These are phyloP conservation scores for Podarcis muralis DNA, from an alignment of 2,113 vertebrate species.

Conservation along the genomic window DNA sequence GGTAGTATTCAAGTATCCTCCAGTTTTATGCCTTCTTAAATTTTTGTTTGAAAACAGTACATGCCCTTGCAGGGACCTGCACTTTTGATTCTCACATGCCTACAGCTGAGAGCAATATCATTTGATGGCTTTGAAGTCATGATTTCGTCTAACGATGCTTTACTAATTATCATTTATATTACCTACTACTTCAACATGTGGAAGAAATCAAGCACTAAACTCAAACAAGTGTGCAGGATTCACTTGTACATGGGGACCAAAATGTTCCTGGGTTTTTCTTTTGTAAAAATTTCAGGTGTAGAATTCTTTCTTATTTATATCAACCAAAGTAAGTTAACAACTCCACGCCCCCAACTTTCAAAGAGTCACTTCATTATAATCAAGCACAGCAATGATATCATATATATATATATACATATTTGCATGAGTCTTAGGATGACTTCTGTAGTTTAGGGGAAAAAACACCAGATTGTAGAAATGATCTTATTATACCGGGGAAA, in stretches of 20 bases:
- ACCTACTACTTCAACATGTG: slow-evolving; percentile 13
- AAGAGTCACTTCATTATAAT: not conserved
- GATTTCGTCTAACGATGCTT: slow-evolving; percentile 43
- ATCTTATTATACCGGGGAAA: not conserved
- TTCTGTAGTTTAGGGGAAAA: slow-evolving; percentile 11
- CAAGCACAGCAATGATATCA: slow-evolving; percentile 44
- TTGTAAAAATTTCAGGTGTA: slow-evolving; percentile 18
- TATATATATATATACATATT: slow-evolving; percentile 19
- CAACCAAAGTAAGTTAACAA: slow-evolving; percentile 31
- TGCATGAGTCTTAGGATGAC: slow-evolving; percentile 17
- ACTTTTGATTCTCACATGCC: slow-evolving; percentile 36
- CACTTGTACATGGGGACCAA: slow-evolving; percentile 13
- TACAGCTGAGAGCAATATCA: slow-evolving; percentile 19
- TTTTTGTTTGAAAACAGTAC: slow-evolving; percentile 41
- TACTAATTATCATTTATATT: not conserved
- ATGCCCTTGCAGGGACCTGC: slow-evolving; percentile 10
- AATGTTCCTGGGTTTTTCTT: slow-evolving; percentile 29
- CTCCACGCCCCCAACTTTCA: not conserved
- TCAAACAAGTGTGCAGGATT: slow-evolving; percentile 29
- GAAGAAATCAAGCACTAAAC: slow-evolving; percentile 18
- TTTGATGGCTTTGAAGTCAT: slow-evolving; percentile 38
- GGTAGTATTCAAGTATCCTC: slow-evolving; percentile 8
- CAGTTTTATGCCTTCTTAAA: slow-evolving; percentile 1
- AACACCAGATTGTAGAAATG: not conserved
- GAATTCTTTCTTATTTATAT: slow-evolving; percentile 11